Base-by-base conservation (phyloP, 2,113 vertebrate genomes). In the Callithrix jacchus region DNA sequence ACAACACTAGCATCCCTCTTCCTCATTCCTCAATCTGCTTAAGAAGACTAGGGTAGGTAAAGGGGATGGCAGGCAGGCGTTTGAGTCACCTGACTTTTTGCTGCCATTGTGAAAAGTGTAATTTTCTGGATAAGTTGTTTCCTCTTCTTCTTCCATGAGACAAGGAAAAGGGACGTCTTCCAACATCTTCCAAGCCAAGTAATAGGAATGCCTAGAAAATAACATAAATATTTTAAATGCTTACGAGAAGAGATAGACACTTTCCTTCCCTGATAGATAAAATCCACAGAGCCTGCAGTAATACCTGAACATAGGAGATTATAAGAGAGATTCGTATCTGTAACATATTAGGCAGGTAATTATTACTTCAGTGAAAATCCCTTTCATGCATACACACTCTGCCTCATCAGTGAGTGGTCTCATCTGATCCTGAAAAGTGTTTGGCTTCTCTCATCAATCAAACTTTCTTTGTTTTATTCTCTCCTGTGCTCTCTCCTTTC, bases 121-220 rank as follows among this genome's bases (percentile, higher is more conserved):
- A 37, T 74, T 70, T 93, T 79, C n/a, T 82, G 58, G 9, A 49
- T 32, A 66, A 49, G 14, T 58, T 5, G 4, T 40, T 56, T 94
- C 83, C 56, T 88, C 52, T 10, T 91, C 94, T 92, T 96, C 96
- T 94, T 91, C 79, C 93, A 90, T 95, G 79, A 93, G 37, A 54
- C 89, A 97, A 97, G 91, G 93, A 64, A 87, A 92, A 93, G 16
- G 14, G 88, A 76, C 77, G 66, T 90, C 35, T 89, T 49, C 49
- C 27, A 74, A 58, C 0, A 45, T 30, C 7, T 4, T 2, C 4
- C 9, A 32, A 71, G 37, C 8, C 6, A 95, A 83, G 32, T 56
- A 89, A 32, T 6, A 23, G 10, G 21, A 49, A 83, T 76, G 52
- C 8, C 8, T 82, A 77, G 37, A 68, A 93, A 84, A 40, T 56